Evolutionary conservation across 1,140 invertebrate species (phyloP), one percentile per base, ranked within the genome.

Genomic region (Calephelis virginiensis): DNA sequence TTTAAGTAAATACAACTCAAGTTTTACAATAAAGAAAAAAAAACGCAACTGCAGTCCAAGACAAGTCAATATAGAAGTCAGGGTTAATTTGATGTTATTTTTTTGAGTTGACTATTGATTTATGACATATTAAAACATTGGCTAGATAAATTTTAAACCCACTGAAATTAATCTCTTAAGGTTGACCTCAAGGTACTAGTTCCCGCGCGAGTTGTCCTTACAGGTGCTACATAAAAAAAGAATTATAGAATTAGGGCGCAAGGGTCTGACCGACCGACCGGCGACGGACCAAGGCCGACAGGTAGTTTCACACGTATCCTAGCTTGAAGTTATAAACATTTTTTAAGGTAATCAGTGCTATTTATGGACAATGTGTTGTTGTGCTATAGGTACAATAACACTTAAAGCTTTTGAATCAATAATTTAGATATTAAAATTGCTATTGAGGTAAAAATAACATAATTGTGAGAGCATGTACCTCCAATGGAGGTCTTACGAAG

Each of bases 171-270:
- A 62, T 62, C 13, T 56, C 43, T 40, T 43, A 56, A 38, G 48
- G 38, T 49, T 49, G 6, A 48, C 48, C 28, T 45, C 45, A 48
- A 48, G 47, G 47, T 63, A n/a, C 63, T 45, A 17, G 70, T 87
- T 89, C 82, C 83, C 83, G 79, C 84, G 83, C 84, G 83, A 90
- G 86, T 82, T 81, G 83, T 79, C 70, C 73, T 68, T 63, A 14
- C 70, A 67, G 63, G 59, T 67, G 71, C 68, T 80, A 83, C 80
- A 81, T 84, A 64, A 77, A 80, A 71, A 68, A 69, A 65, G 66
- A 77, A 61, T 68, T 61, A 78, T 73, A 79, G 72, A 81, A 81
- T 80, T 77, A 69, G 81, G 83, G 76, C 75, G 76, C 73, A 75
- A 71, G 72, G 78, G 80, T 69, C 77, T 76, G 78, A 76, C 80